Evolutionary conservation across 2,797 vertebrate genomes (phyloP), one percentile per base, ranked within the genome.

Genomic region (Semaprochilodus insignis): DNA sequence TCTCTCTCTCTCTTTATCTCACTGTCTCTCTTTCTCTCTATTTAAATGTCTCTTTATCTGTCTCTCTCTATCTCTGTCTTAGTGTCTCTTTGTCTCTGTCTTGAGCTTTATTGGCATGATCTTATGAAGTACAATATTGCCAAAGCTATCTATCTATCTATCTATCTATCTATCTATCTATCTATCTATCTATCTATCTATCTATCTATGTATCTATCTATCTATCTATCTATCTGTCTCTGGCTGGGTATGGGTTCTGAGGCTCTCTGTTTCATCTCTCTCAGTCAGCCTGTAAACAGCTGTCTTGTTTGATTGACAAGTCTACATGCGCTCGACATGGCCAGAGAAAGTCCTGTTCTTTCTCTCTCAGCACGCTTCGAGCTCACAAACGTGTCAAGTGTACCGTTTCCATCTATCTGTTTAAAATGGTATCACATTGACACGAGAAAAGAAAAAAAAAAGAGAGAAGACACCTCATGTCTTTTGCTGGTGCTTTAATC

Each of bases 221-320:
- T 69, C 19, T 44, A 17, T 69, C 92, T 69, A 17, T 19, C 34
- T 51, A 21, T 51, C 11, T 23, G 6, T 92, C 86, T 88, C 87
- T 88, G 90, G 91, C 88, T 66, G 83, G 90, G 89, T 90, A 91
- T 90, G 90, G 92, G 89, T 87, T 92, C 51, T 90, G 77, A 83
- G 91, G 60, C 88, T 83, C 73, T 78, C 86, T 91, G 93, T 91
- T 94, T 94, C 90, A 95, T 94, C 93, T 94, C 83, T 81, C 86
- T 90, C 90, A 91, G 88, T 78, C 87, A 91, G 93, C 90, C 91
- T 94, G 84, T 84, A 87, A 94, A 94, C 93, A 94, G 92, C 92
- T 94, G 94, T 93, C 94, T 93, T 94, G 93, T 94, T 94, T 94
- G 94, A 95, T 92, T 93, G 94, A 94, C 90, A 89, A 52, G 83